Base-by-base conservation (phyloP, 37 sponge, comb jelly and placozoan genomes). In the Dysidea cf. avara region DNA sequence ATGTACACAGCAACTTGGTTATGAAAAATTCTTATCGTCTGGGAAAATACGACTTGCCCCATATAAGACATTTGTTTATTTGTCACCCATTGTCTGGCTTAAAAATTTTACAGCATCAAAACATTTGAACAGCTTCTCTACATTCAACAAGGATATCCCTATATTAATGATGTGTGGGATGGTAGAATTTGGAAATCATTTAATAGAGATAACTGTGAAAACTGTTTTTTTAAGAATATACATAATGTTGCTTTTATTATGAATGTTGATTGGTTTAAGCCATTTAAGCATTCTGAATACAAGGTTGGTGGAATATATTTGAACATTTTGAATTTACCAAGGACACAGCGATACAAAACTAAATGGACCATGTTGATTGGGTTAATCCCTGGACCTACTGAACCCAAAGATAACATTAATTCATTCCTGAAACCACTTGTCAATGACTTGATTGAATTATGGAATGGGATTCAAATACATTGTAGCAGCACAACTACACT, bases 331-430 rank as follows among this genome's bases (percentile, higher is more conserved):
- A 61, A 61, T 61, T 30, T 34, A 34, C 62, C 62, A 18, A 61
- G 31, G 35, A 61, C 34, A 34, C 28, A 61, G 25, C 62, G 62
- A 30, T 61, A 34, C 35, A 61, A 61, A 34, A 61, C 28, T 20
- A 61, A 61, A 3, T 61, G 62, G 62, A 61, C 62, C 18, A 61
- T 61, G 62, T 34, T 61, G 31, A 34, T 9, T 30, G 62, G 62
- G 28, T 18, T 61, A 61, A 61, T 61, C 35, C 62, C 62, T 61
- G 62, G 62, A 30, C 62, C 62, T 25, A 61, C 29, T 61, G 62
- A 61, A 26, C 28, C 62, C 24, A 61, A 61, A 61, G 29, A 34
- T 20, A 16, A 26, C 62, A 61, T 61, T 28, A 61, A 61, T 61
- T 34, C 62, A 61, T 61, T 61, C 30, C 24, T 61, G 24, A 61